A percentile compares a stretch with the other conserved stretches of the same genome.
These are phyloP conservation scores for Pseudococcus viburni DNA, from an alignment of 2,888 invertebrate genomes.

Conservation along the genomic window DNA sequence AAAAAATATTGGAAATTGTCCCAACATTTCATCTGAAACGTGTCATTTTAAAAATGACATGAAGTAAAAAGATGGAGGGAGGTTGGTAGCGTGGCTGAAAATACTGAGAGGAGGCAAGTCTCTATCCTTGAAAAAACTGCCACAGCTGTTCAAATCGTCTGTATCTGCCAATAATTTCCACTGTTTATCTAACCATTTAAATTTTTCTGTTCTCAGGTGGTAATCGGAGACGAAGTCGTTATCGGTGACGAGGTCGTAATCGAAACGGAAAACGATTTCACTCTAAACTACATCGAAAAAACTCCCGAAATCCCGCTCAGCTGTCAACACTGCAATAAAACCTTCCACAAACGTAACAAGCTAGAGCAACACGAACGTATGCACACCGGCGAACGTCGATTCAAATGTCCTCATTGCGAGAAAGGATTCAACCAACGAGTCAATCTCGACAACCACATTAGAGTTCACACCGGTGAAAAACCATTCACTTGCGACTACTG, in stretches of 20 bases:
- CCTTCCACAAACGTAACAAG: constrained; percentile 58
- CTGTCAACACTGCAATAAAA: constrained; percentile 57
- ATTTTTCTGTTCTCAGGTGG: not conserved
- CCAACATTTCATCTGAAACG: no score
- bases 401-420: constrained; percentile 60
- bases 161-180: no score
- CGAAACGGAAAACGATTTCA: constrained; percentile 56
- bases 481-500: constrained; percentile 62
- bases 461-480: constrained; percentile 66
- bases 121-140: no score
- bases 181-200: no score
- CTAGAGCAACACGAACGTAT: constrained; percentile 54
- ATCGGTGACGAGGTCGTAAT: constrained; percentile 61
- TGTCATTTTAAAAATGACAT: no score
- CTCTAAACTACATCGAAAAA: not conserved
- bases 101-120: no score
- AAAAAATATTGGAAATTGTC: no score
- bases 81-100: no score
- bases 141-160: no score
- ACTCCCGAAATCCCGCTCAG: constrained; percentile 29
- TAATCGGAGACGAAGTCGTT: constrained; percentile 47
- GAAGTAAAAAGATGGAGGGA: no score
- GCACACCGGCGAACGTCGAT: constrained; percentile 62
- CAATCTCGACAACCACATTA: constrained; percentile 65
- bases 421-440: constrained; percentile 66